Evolutionary conservation across 1,140 invertebrate species (phyloP), one percentile per base, ranked within the genome.

Genomic region (Cardiocondyla obscurior): DNA sequence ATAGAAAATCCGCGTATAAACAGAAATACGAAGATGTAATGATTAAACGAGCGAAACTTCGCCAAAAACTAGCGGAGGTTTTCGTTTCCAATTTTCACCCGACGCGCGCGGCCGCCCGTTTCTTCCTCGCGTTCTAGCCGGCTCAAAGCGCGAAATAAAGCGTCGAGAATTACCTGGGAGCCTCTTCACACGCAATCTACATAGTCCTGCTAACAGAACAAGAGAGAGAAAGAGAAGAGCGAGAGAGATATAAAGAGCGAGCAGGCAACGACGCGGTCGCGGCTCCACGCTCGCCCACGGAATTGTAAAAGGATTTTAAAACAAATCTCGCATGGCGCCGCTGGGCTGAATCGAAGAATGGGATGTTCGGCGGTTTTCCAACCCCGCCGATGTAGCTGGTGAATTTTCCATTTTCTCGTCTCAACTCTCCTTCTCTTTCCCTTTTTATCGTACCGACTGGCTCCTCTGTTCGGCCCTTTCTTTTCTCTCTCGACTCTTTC

Each of bases 271-370:
- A 36, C 51, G 33, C 19, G 49, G 55, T 79, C 77, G 67, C 82
- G 79, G 83, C n/a, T 69, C 64, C 74, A 81, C 42, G 85, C 69
- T 88, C 77, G 82, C 85, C 88, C 84, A 79, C 65, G 89, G 92
- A 93, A 93, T 92, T 92, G 92, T 93, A 92, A 94, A 94, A 93
- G 93, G 93, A 94, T 94, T 93, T 93, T 91, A 92, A 93, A 94
- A 93, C 92, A 94, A 93, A 93, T 93, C 93, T 93, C 92, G 91
- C 91, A 89, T 91, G 89, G 90, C 86, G 87, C 86, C 94, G 88
- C 91, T 90, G 86, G 88, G 92, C 90, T 83, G 92, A 94, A 90
- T 94, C 94, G 93, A 92, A 92, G 91, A 92, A 89, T 82, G 84
- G 85, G 83, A 88, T 92, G 87, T 92, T 93, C 89, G 85, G 88